These are phyloP conservation scores for Nemopilema nomurai DNA, from an alignment of 30 jellyfish, hydroid and myxozoan species.

Conservation along the genomic window DNA sequence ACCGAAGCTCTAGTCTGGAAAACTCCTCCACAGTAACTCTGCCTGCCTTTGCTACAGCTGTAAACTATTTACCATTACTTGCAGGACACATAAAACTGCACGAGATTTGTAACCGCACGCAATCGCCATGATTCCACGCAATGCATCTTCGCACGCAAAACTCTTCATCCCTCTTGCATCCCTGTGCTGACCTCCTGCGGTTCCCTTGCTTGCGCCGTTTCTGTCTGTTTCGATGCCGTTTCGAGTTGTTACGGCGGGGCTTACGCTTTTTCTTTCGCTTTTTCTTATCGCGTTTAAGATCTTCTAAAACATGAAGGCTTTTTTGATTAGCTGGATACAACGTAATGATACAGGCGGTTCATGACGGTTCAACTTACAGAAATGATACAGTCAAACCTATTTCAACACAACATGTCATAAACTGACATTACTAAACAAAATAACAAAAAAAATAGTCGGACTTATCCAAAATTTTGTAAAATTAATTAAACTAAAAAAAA, in stretches of 20 bases:
- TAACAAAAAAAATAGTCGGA: too few species aligned
- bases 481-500: too few species aligned
- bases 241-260: constrained; percentile 69
- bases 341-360: too few species aligned
- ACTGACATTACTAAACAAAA: too few species aligned
- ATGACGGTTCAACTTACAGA: too few species aligned
- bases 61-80: constrained; percentile 7
- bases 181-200: constrained; percentile 62
- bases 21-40: background rate
- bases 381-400: too few species aligned
- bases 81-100: constrained; percentile 60
- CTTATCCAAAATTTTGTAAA: too few species aligned
- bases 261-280: constrained; percentile 62
- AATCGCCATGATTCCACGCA: constrained; percentile 55
- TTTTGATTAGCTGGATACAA: too few species aligned
- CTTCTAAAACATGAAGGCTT: constrained; percentile 7
- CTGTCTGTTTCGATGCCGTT: constrained; percentile 47
- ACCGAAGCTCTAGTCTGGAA: background rate
- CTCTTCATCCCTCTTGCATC: constrained; percentile 61
- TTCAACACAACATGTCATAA: too few species aligned
- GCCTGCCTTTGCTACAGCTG: background rate
- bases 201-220: constrained; percentile 49
- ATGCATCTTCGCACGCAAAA: constrained; percentile 61
- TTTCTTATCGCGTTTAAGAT: constrained; percentile 7
- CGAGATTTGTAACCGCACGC: constrained; percentile 55